phyloP scores from a whole-genome alignment of 2,888 invertebrate genomes.

The Trissoscelio sp. region DNA sequence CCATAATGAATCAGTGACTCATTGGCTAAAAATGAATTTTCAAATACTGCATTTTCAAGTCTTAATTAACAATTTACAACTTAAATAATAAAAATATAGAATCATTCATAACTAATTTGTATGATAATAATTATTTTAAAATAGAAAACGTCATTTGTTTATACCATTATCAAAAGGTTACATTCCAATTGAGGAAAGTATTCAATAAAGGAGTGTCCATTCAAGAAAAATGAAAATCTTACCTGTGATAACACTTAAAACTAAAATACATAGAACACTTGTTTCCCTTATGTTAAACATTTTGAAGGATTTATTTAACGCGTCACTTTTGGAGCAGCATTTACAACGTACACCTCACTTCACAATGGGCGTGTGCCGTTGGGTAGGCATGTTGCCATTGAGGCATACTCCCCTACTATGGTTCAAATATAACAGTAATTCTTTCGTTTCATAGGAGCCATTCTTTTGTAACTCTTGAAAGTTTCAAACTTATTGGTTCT shows the following conservation, averaged over 20 bases:
- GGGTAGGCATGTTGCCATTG: no score
- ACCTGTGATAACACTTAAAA: constrained; percentile 38
- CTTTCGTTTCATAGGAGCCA: constrained; percentile 10
- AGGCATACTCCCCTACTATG: no score
- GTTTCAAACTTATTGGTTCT: not conserved
- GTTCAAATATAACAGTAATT: not conserved
- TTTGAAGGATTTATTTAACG: constrained; percentile 27
- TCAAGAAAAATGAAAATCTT: constrained; percentile 9
- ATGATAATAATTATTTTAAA: no score
- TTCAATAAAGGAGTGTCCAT: not conserved
- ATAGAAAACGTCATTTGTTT: no score
- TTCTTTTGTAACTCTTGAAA: constrained; percentile 15
- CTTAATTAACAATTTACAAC: no score
- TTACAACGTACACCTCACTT: no score
- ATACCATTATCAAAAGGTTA: not conserved
- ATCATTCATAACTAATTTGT: no score
- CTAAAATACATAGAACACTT: constrained; percentile 25
- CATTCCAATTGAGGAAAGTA: not conserved
- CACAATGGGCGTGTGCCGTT: no score
- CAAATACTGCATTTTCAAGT: not conserved
- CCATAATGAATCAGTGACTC: constrained; percentile 29
- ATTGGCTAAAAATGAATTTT: not conserved
- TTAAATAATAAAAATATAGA: no score
- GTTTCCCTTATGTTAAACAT: constrained; percentile 29
- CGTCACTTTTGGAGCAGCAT: constrained; percentile 37